Base-by-base conservation (phyloP, 2,888 invertebrate genomes). In the Sepioteuthis lessoniana region DNA sequence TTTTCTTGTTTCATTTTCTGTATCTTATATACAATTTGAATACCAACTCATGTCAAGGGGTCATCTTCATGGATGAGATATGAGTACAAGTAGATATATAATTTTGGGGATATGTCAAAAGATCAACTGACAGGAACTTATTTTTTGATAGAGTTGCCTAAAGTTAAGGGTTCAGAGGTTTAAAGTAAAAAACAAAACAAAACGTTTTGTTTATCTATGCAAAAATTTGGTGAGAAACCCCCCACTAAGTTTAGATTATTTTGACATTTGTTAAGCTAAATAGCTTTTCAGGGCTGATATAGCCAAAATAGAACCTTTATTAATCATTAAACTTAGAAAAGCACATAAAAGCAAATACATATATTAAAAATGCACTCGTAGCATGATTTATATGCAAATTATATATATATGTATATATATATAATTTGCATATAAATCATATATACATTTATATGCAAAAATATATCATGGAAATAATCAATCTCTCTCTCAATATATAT, bases 141-240 rank as follows among this genome's bases (percentile, higher is more conserved):
- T 76, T n/a, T 76, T 76, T 76, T 76, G n/a, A 76, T 76, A 76
- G 76, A 76, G n/a, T 76, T 76, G n/a, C 76, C n/a, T 35, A 76
- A 76, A 76, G n/a, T 76, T 76, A 76, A 76, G n/a, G 76, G 76
- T 35, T n/a, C 76, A 76, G 76, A 76, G 76, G n/a, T 76, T 76
- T 8, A 76, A 76, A 19, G 76, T 76, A n/a, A n/a, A n/a, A n/a
- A n/a, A n/a, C n/a, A n/a, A n/a, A 76, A 76, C 76, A n/a, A n/a
- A 76, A 2, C 8, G 76, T 16, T 76, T 76, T n/a, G n/a, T 76
- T 76, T n/a, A 76, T 76, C 76, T 76, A n/a, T 76, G 19, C 16
- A 76, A 76, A 76, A 76, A 50, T 19, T 50, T 50, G 50, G 50
- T 3, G 16, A 21, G n/a, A n/a, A n/a, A 76, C 16, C n/a, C 60